These are phyloP conservation scores for Pherbina coryleti DNA, from an alignment of 2,888 invertebrate genomes.

Conservation along the genomic window DNA sequence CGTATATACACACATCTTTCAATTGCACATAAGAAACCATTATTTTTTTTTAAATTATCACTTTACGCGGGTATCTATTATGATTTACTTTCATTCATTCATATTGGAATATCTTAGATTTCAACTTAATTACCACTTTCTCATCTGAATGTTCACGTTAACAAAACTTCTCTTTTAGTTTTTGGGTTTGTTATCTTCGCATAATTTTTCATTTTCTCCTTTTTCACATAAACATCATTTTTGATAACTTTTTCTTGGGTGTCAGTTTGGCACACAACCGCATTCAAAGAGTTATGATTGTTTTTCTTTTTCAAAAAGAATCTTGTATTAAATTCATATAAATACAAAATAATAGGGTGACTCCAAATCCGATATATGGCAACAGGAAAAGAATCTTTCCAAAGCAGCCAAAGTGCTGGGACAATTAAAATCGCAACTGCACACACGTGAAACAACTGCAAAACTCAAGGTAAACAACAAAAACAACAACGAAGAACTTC, in stretches of 20 bases:
- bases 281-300: slow-evolving; percentile 32
- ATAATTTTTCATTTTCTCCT: slow-evolving; percentile 2
- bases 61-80: neutral
- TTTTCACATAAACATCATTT: neutral
- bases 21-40: neutral
- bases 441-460: slow-evolving; percentile 70
- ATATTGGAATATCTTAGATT: neutral
- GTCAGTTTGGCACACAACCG: too few relatives aligned
- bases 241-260: neutral
- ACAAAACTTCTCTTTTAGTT: neutral
- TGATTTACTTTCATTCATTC: neutral
- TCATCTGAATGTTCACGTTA: slow-evolving; percentile 33
- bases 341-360: slow-evolving; percentile 63
- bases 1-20: slow-evolving; percentile 22
- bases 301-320: neutral
- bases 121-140: neutral
- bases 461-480: slow-evolving; percentile 69
- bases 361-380: slow-evolving; percentile 70
- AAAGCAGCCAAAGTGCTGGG: slow-evolving; percentile 73
- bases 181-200: neutral
- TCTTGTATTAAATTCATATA: slow-evolving; percentile 18
- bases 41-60: neutral
- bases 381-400: slow-evolving; percentile 71
- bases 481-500: slow-evolving; percentile 35
- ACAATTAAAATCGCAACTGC: slow-evolving; percentile 71